Conservation (phyloP, 2,113 vertebrate species). For the Prinia subflava region DNA sequence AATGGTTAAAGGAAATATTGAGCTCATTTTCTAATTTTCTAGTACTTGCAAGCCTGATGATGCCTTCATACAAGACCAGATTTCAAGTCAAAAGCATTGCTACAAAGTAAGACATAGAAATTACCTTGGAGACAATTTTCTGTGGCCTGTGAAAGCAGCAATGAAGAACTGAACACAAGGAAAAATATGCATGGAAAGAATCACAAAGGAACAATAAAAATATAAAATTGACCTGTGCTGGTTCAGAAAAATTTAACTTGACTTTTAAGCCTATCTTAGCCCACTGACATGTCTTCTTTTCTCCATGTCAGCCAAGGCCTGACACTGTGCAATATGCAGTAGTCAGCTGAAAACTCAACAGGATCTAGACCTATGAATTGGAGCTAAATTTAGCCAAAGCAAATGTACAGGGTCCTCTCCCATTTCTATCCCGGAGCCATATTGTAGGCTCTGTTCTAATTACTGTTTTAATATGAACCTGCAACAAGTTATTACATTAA, state of each 20-base stretch:
- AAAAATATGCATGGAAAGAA: neutral
- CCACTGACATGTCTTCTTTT: neutral
- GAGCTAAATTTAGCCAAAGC: neutral
- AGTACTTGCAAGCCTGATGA: neutral
- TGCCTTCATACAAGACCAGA: neutral
- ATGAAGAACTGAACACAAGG: neutral
- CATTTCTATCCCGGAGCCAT: neutral
- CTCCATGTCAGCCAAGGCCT: neutral
- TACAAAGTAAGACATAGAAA: neutral
- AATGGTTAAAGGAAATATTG: neutral
- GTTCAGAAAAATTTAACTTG: neutral
- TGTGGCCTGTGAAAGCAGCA: neutral
- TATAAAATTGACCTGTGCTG: neutral
- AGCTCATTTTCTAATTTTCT: neutral
- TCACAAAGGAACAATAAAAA: neutral
- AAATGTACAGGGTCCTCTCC: neutral
- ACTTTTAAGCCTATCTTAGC: neutral
- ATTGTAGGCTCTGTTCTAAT: neutral
- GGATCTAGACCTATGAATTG: neutral
- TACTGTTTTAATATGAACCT: neutral
- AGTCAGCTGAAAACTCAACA: neutral
- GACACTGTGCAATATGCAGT: neutral
- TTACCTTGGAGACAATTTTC: neutral
- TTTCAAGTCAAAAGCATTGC: neutral
- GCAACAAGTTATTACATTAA: neutral